phyloP scores from a whole-genome alignment of 1,140 invertebrate genomes.

The Lamellibrachia luymesi region DNA sequence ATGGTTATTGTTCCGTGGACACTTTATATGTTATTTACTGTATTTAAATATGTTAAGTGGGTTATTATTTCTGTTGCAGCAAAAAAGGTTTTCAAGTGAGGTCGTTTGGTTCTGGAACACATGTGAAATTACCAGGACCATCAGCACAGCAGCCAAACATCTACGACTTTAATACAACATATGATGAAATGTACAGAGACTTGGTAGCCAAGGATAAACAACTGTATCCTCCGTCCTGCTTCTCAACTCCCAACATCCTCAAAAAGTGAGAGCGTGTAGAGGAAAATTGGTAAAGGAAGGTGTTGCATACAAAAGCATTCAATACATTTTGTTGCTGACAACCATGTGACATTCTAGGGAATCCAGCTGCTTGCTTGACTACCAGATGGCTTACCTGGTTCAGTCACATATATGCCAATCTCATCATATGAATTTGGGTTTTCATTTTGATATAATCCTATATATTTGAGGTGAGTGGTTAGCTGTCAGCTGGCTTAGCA shows the following conservation, averaged over 20 bases:
- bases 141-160: conserved; percentile 94
- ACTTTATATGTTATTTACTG: neutral
- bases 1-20: neutral
- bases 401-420: neutral
- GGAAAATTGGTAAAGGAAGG: neutral
- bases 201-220: conserved; percentile 67
- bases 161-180: conserved; percentile 91
- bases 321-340: neutral
- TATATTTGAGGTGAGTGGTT: neutral
- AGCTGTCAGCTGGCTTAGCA: neutral
- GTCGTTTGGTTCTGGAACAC: conserved; percentile 95
- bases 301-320: neutral
- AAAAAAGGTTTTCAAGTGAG: conserved; percentile 96
- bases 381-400: neutral
- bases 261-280: neutral
- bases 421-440: neutral
- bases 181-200: conserved; percentile 97
- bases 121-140: conserved; percentile 90
- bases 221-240: conserved; percentile 63
- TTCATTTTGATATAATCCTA: neutral
- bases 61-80: conserved; percentile 50
- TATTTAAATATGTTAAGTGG: conserved; percentile 6
- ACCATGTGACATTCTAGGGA: neutral
- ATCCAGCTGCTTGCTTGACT: neutral
- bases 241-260: neutral